Conservation (phyloP, 2,113 vertebrate genomes). For the Coturnix japonica region DNA sequence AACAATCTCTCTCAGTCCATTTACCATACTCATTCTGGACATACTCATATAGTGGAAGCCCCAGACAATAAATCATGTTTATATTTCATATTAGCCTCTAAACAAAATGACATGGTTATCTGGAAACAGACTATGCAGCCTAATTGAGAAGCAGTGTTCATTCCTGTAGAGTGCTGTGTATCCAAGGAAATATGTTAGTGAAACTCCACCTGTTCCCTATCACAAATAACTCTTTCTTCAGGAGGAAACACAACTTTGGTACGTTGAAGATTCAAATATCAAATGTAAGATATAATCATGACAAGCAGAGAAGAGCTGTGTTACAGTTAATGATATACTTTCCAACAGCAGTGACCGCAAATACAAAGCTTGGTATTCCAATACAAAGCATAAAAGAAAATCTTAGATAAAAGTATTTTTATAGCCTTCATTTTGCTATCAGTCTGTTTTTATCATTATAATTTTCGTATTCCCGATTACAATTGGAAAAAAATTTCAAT, state of each 20-base stretch:
- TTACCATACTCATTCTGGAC: not conserved
- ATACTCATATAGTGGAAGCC: not conserved
- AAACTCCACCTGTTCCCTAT: not conserved
- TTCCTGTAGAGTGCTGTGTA: not conserved
- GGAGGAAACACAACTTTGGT: not conserved
- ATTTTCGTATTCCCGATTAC: not conserved
- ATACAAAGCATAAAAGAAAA: not conserved
- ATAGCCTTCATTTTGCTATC: not conserved
- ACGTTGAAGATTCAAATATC: not conserved
- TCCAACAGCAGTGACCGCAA: not conserved
- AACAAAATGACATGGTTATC: not conserved
- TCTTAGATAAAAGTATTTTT: not conserved
- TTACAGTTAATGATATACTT: not conserved
- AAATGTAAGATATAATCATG: not conserved
- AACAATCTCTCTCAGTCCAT: conserved; percentile 25
- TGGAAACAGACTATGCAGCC: not conserved
- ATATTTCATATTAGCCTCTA: not conserved
- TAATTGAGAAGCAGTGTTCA: not conserved
- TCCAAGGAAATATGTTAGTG: not conserved
- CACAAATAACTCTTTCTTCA: not conserved
- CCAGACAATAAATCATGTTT: not conserved
- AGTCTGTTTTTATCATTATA: not conserved
- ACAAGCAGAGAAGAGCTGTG: not conserved
- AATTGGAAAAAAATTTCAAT: not conserved
- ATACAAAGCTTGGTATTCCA: not conserved